Evolutionary conservation across 2,797 vertebrate species (phyloP), one percentile per base, ranked within the genome.

Genomic region (Brachymystax lenok): DNA sequence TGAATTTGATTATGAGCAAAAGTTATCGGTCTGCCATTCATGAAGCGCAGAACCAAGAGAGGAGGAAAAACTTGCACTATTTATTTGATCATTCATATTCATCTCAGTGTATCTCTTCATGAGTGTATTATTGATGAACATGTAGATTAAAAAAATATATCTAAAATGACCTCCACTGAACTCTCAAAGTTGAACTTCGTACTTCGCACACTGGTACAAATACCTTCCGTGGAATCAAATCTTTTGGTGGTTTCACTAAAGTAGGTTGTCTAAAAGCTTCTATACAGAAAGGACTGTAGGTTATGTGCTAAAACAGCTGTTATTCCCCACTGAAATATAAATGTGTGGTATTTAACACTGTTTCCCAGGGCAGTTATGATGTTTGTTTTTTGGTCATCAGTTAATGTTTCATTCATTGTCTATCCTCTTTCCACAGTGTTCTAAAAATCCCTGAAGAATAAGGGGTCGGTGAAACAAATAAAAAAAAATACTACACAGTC

Each of bases 1-100:
- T 56, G 54, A 40, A 79, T 86, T 86, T 77, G 76, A 87, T 86
- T 85, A 81, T 19, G 52, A 63, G 72, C 54, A 75, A 68, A 77
- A 64, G 33, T 56, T 79, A 74, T 63, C 71, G 33, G 68, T 85
- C 61, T 77, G 52, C 61, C 51, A 75, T 74, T 67, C 78, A 85
- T 82, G 12, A 79, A 54, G 54, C 66, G 56, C 77, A 35, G 7
- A 68, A 73, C n/a, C 19, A 5, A 16, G 61, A 21, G 40, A 40
- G 51, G n/a, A 67, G 35, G 33, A 59, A 77, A 76, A 77, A 27
- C 40, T 5, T 68, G 28, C 77, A 71, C 3, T 74, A 35, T 76
- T 71, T 51, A 63, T 56, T 78, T 46, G 54, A 71, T 71, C 67
- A 75, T 84, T 27, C 46, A 16, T 80, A 63, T 75, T 85, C 74